These are phyloP conservation scores for Danaus melanippus DNA, from an alignment of 1,140 invertebrate species.

Conservation along the genomic window DNA sequence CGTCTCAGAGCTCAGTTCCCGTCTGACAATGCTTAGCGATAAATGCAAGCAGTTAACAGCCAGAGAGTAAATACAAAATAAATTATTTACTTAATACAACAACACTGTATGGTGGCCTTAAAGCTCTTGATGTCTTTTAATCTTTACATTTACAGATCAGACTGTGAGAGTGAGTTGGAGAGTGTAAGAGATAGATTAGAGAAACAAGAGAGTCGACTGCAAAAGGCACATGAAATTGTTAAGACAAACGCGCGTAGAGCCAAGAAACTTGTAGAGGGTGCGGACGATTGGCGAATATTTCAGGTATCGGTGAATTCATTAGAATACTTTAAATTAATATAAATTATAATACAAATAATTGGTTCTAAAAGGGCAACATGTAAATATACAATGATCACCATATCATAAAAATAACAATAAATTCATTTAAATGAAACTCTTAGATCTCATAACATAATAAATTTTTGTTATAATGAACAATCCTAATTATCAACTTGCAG, in stretches of 20 bases:
- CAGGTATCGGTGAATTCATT: conserved; percentile 26
- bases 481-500: conserved; percentile 17
- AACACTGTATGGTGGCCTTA: too few species aligned
- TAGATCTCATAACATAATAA: too few species aligned
- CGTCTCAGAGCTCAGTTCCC: conserved; percentile 25
- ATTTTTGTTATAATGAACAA: not conserved
- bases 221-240: conserved; percentile 50
- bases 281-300: conserved; percentile 51
- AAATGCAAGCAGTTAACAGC: conserved; percentile 48
- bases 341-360: too few species aligned
- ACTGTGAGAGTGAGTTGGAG: conserved; percentile 48
- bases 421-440: too few species aligned
- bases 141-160: conserved; percentile 26
- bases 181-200: conserved; percentile 30
- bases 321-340: too few species aligned
- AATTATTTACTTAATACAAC: too few species aligned
- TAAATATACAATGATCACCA: too few species aligned
- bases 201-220: conserved; percentile 41
- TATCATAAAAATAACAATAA: too few species aligned
- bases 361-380: too few species aligned
- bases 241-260: conserved; percentile 39
- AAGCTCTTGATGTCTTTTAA: not conserved
- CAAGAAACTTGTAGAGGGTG: conserved; percentile 43
- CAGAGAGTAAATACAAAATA: conserved; percentile 34
- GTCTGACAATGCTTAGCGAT: conserved; percentile 32